Evolutionary conservation across 2,113 vertebrate species (phyloP).

Genomic region (Solenodon paradoxus): DNA sequence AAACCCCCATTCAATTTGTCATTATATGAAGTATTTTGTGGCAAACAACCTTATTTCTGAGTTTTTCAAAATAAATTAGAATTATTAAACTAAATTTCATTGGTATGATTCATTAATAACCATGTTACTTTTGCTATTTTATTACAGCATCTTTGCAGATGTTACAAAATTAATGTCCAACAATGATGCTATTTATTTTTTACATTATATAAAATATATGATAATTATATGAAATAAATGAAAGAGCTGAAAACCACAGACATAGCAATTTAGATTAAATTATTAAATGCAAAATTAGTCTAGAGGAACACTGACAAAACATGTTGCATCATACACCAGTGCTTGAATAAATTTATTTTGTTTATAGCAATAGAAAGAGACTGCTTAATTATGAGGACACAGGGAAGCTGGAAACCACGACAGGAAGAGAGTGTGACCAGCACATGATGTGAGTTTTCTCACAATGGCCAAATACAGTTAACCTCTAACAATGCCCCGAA

Average conservation of each 20-base stretch:
- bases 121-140: constrained; percentile 71
- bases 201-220: background rate
- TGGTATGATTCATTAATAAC: constrained; percentile 73
- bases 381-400: background rate
- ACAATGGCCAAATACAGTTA: background rate
- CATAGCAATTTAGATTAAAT: background rate
- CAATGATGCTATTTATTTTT: constrained; percentile 26
- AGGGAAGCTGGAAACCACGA: background rate
- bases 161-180: constrained; percentile 46
- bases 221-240: background rate
- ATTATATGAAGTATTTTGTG: constrained; percentile 66
- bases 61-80: constrained; percentile 79
- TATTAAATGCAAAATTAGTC: constrained; percentile 8
- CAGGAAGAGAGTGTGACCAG: background rate
- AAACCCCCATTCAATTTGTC: constrained; percentile 63
- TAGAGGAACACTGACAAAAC: background rate
- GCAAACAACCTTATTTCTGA: constrained; percentile 66
- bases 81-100: constrained; percentile 71
- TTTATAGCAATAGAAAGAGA: background rate
- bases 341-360: background rate
- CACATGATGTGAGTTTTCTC: background rate
- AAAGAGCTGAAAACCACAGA: background rate
- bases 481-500: background rate
- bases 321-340: background rate
- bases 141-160: constrained; percentile 58